Percentiles rank a stretch among this genome's conserved stretches.
Evolutionary conservation across 2,113 vertebrate genomes (phyloP).

Genomic region (Ochotona curzoniae): DNA sequence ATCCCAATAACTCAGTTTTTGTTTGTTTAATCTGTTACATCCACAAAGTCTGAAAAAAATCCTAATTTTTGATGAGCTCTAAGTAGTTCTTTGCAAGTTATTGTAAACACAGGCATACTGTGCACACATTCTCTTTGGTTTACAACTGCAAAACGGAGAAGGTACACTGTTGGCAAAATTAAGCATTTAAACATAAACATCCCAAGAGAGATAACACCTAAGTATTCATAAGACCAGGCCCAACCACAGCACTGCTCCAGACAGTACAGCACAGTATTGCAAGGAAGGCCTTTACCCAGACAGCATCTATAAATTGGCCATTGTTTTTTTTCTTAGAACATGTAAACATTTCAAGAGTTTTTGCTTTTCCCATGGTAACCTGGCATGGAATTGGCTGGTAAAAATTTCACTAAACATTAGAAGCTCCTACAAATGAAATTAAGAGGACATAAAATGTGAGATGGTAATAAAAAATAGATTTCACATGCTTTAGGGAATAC

Average conservation of each 20-base stretch:
- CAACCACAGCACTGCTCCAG: constrained; percentile 22
- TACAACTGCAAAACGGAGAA: constrained; percentile 4
- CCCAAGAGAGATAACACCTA: background rate
- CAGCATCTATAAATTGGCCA: background rate
- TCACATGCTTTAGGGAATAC: background rate
- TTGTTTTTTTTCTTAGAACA: background rate
- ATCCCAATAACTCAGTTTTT: too few species aligned
- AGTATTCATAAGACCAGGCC: constrained; percentile 8
- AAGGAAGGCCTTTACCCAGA: background rate
- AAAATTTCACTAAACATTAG: background rate
- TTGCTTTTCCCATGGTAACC: background rate
- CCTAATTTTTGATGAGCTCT: background rate
- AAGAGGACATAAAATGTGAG: background rate
- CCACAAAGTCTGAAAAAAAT: background rate
- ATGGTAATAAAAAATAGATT: background rate
- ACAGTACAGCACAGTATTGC: background rate
- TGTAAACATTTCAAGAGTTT: background rate
- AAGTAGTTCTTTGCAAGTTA: background rate
- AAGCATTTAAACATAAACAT: constrained; percentile 18
- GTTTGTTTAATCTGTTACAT: background rate
- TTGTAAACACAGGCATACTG: background rate
- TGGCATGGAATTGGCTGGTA: background rate
- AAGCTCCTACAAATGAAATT: background rate
- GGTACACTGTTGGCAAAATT: background rate
- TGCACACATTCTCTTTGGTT: background rate